phyloP scores from a whole-genome alignment of 92 coral and sea anemone genomes.

The Umimayanthus chanpuru region DNA sequence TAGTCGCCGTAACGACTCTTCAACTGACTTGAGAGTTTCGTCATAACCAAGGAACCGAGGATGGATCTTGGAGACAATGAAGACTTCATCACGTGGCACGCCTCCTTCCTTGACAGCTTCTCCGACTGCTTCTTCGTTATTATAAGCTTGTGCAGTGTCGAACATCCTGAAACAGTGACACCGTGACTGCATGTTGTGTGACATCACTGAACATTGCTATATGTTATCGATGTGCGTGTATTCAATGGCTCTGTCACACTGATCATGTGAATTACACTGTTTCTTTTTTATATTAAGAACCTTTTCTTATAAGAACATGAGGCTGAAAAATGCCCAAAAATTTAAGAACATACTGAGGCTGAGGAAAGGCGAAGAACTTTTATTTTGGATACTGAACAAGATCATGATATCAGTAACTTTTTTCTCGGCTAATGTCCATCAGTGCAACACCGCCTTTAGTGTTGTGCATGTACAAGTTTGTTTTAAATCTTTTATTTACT shows the following conservation, averaged over 20 bases:
- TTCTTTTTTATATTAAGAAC: too few species aligned
- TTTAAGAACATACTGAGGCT: too few species aligned
- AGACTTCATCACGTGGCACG: constrained; percentile 82
- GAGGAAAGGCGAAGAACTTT: too few species aligned
- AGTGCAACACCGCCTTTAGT: too few species aligned
- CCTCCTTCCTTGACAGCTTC: constrained; percentile 75
- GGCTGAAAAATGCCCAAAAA: too few species aligned
- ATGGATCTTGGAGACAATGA: constrained; percentile 85
- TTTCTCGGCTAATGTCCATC: too few species aligned
- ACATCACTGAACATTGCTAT: not conserved
- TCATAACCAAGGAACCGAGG: constrained; percentile 84
- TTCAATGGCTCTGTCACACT: not conserved
- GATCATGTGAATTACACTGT: too few species aligned
- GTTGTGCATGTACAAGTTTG: too few species aligned
- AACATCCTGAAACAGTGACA: constrained; percentile 62
- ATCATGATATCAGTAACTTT: too few species aligned
- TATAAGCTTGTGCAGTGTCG: constrained; percentile 93
- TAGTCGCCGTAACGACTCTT: constrained; percentile 72
- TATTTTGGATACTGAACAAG: too few species aligned
- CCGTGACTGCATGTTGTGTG: not conserved
- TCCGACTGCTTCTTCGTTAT: constrained; percentile 85
- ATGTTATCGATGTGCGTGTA: not conserved
- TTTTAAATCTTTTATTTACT: too few species aligned
- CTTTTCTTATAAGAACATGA: too few species aligned
- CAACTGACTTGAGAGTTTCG: constrained; percentile 84